Evolutionary conservation across 1,140 invertebrate species (phyloP), one percentile per base, ranked within the genome.

Genomic region (Tetranychus cinnabarinus): DNA sequence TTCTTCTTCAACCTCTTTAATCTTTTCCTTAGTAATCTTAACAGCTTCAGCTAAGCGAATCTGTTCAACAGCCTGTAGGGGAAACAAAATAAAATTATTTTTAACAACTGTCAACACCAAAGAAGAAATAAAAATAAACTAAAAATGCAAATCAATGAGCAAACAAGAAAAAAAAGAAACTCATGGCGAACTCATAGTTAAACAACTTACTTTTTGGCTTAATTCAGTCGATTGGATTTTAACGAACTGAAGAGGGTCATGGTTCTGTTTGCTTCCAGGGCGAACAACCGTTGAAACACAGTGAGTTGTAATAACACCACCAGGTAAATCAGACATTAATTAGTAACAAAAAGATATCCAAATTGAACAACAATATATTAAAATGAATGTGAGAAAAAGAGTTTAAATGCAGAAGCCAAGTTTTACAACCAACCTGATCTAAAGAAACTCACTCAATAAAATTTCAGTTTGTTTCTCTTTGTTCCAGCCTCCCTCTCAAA

Each of bases 1-100:
- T 64, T 68, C 68, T 62, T 69, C 68, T 62, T 69, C 68, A 39
- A 66, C 66, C 63, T 69, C 68, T 64, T 68, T 68, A 33, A 68
- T 61, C 42, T 67, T 67, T 59, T 69, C 67, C 60, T 66, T 68
- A 3, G 66, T 64, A 34, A 68, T 67, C 52, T 69, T 69, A 6
- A 64, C 64, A 59, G 67, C 67, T 64, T 68, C 68, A 5, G 67
- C 67, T 39, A 69, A 55, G 61, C 65, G 62, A 31, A 69, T 68
- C 60, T 69, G 68, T 58, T 67, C 65, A 13, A 67, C 67, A 47
- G 68, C 68, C 67, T 68, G 60, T 52, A 4, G 5, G 37, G 13
- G 37, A 56, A 56, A n/a, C 3, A n/a, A 23, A 56, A 56, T 36
- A 36, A 10, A 36, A 35, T 12, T 46, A 7, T 46, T 15, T 10